Evolutionary conservation across 2,888 invertebrate genomes (phyloP).

Genomic region (Cecidostiba fungosa): DNA sequence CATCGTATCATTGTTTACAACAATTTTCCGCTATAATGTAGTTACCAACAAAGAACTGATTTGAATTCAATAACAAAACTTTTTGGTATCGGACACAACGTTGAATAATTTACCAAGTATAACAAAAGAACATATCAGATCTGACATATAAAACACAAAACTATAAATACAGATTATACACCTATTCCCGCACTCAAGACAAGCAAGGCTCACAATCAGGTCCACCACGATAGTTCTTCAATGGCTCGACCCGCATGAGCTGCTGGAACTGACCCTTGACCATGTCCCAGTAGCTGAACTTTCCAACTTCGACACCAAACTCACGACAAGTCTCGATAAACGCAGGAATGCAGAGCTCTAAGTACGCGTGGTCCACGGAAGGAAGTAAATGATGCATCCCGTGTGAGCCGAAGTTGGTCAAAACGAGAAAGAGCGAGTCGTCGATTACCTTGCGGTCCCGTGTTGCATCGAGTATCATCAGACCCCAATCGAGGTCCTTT

Average conservation of each 20-base stretch:
- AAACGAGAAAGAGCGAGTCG: slow-evolving; percentile 84
- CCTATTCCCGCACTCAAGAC: not conserved
- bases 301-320: slow-evolving; percentile 82
- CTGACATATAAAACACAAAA: no score
- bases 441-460: slow-evolving; percentile 87
- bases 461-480: slow-evolving; percentile 88
- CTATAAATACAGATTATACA: not conserved
- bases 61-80: no score
- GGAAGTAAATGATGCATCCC: slow-evolving; percentile 91
- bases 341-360: slow-evolving; percentile 85
- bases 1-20: no score
- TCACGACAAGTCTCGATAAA: slow-evolving; percentile 85
- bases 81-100: no score
- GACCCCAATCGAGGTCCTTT: slow-evolving; percentile 87
- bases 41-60: no score
- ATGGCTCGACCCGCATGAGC: slow-evolving; percentile 81
- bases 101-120: no score
- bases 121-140: no score
- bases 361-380: slow-evolving; percentile 88
- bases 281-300: slow-evolving; percentile 82
- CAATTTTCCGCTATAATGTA: no score
- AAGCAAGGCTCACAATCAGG: not conserved
- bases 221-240: slow-evolving; percentile 42
- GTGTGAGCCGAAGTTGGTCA: slow-evolving; percentile 90
- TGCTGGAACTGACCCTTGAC: slow-evolving; percentile 86